phyloP scores from a whole-genome alignment of 2,113 vertebrate genomes.

The Hydrochoerus hydrochaeris region DNA sequence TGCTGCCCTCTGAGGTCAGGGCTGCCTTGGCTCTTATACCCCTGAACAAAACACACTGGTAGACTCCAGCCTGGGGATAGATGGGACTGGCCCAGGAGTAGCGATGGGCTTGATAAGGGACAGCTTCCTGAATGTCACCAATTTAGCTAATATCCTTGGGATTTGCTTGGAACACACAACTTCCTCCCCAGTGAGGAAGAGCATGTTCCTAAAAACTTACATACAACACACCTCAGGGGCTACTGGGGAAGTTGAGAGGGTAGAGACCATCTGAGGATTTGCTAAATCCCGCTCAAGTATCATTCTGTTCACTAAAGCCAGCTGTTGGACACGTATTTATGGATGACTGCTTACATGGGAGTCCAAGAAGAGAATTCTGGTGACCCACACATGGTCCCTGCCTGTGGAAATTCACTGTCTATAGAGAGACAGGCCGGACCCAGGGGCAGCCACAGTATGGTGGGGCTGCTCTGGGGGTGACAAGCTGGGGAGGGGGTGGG shows the following conservation, averaged over 20 bases:
- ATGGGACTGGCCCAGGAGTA: background rate
- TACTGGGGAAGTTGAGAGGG: background rate
- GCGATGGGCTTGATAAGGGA: too few species aligned
- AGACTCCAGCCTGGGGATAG: background rate
- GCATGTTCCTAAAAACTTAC: background rate
- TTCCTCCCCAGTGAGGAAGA: background rate
- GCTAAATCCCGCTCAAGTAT: too few species aligned
- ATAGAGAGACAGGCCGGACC: background rate
- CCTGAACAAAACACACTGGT: background rate
- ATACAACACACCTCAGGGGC: accelerated
- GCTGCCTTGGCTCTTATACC: background rate
- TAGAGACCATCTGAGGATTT: background rate
- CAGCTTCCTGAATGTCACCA: accelerated
- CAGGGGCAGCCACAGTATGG: background rate
- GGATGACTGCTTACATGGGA: accelerated
- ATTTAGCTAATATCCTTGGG: background rate
- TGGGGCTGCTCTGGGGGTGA: background rate
- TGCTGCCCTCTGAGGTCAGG: background rate
- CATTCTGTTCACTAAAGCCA: background rate
- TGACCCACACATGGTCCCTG: background rate
- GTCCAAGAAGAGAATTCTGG: too few species aligned
- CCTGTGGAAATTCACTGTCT: background rate
- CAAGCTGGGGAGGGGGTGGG: background rate
- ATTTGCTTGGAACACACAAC: background rate
- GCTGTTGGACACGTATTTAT: accelerated